These are phyloP conservation scores for Labroides dimidiatus DNA, from an alignment of 2,797 vertebrate species.

Conservation along the genomic window DNA sequence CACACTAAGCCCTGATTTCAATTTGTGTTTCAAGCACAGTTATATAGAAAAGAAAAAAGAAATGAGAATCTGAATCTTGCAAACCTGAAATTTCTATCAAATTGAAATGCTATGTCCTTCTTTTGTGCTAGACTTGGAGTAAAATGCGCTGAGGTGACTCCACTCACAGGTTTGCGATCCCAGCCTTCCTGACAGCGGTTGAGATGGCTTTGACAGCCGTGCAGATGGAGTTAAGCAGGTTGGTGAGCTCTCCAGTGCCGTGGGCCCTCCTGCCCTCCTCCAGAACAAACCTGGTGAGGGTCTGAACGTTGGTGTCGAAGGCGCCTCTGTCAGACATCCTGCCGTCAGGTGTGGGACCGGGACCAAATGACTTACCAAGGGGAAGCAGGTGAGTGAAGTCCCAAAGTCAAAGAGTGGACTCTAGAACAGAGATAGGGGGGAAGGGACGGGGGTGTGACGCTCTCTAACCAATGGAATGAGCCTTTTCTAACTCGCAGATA, in stretches of 20 bases:
- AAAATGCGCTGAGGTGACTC: background rate
- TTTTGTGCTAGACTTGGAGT: background rate
- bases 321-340: conserved; percentile 88
- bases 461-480: conserved; percentile 69
- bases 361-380: conserved; percentile 31
- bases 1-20: background rate
- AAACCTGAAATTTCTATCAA: background rate
- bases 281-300: conserved; percentile 95
- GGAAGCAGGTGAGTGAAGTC: conserved; percentile 22
- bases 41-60: too few species aligned
- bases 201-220: conserved; percentile 94
- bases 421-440: conserved; percentile 27
- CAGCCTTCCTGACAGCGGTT: conserved; percentile 92
- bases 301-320: conserved; percentile 92
- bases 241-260: conserved; percentile 92
- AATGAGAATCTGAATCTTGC: rapidly evolving
- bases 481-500: background rate
- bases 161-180: conserved; percentile 94
- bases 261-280: conserved; percentile 91
- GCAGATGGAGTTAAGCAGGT: conserved; percentile 92
- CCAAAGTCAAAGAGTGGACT: conserved; percentile 61
- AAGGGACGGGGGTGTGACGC: conserved; percentile 59
- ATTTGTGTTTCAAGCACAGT: too few species aligned
- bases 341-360: conserved; percentile 45
- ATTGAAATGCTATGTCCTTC: background rate